phyloP scores from a whole-genome alignment of 2,113 vertebrate genomes.

The Aphyosemion australe region DNA sequence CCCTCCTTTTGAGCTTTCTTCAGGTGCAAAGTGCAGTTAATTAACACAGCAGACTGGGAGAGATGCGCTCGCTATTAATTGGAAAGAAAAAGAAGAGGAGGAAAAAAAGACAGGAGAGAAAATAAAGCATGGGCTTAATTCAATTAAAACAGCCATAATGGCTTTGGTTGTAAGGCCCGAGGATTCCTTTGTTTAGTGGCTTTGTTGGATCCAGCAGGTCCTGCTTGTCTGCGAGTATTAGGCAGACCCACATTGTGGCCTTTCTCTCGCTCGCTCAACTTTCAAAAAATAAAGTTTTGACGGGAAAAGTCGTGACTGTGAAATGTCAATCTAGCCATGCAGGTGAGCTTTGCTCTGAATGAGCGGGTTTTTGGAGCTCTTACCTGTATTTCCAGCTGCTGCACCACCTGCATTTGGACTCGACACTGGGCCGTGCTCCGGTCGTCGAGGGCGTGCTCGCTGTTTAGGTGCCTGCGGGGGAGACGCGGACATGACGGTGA shows the following conservation, averaged over 20 bases:
- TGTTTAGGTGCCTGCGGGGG: constrained; percentile 94
- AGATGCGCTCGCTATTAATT: constrained; percentile 77
- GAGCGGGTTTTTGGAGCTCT: constrained; percentile 34
- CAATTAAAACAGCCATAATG: constrained; percentile 80
- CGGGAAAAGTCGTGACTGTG: constrained; percentile 17
- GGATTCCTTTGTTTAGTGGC: constrained; percentile 75
- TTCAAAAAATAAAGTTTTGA: constrained; percentile 51
- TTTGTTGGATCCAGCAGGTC: constrained; percentile 71
- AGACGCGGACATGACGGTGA: constrained; percentile 6
- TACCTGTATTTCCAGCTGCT: constrained; percentile 99
- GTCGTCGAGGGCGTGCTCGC: constrained; percentile 95
- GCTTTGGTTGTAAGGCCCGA: constrained; percentile 70
- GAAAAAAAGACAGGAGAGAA: constrained; percentile 63
- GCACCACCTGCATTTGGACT: constrained; percentile 99
- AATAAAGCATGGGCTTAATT: constrained; percentile 80
- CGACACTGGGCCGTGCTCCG: constrained; percentile 98
- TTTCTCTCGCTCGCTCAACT: constrained; percentile 43
- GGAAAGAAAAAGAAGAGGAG: constrained; percentile 63
- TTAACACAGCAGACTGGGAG: constrained; percentile 79
- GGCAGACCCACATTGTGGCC: constrained; percentile 44
- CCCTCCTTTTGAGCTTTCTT: constrained; percentile 81
- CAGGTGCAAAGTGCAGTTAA: constrained; percentile 85
- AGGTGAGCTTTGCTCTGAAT: neutral
- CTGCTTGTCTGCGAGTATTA: constrained; percentile 63
- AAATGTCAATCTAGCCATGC: neutral